Evolutionary conservation across 2,888 invertebrate genomes (phyloP), one percentile per base, ranked within the genome.

Genomic region (Diabrotica balteata): DNA sequence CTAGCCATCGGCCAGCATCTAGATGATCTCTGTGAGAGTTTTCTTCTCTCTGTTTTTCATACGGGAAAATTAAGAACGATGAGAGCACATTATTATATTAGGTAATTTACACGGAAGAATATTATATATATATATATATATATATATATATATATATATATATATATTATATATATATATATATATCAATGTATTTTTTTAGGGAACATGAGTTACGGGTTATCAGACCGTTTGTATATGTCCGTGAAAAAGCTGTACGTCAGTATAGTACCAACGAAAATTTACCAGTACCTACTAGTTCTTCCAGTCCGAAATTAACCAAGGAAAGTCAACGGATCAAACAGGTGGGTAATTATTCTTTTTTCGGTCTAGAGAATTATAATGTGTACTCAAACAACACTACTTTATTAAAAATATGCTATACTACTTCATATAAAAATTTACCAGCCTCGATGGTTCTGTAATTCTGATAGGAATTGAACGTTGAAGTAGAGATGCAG

Each of bases 1-100:
- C 86, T 95, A n/a, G 95, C 95, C 0, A 85, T 96, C 46, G 95
- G 94, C 2, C 95, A 96, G 81, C 92, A 93, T 81, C 84, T 96
- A 61, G 95, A 96, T 83, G 93, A 94, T 82, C 86, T 95, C 7
- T 91, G 93, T 42, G 90, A 93, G 79, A 91, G 91, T 70, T 95
- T 96, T 83, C 84, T 96, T 68, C 90, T 93, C 78, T 91, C 93
- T 1, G 88, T 92, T 9, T 91, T 96, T 80, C 92, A 94, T 79
- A 92, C 90, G 75, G 95, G 94, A n/a, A 86, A 89, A 67, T 83
- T 96, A 66, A 86, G 89, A 73, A 91, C 93, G 0, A 89, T 95
- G 87, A 93, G 93, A 79, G 91, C 92, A 7, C 91, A 94, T 80
- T 95, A 95, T 78, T 88, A 88, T 68, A 90, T 94, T 69, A 88